Percentiles rank a stretch among this genome's conserved stretches.
These are phyloP conservation scores for Spizella passerina DNA, from an alignment of 2,797 vertebrate species.

Conservation along the genomic window DNA sequence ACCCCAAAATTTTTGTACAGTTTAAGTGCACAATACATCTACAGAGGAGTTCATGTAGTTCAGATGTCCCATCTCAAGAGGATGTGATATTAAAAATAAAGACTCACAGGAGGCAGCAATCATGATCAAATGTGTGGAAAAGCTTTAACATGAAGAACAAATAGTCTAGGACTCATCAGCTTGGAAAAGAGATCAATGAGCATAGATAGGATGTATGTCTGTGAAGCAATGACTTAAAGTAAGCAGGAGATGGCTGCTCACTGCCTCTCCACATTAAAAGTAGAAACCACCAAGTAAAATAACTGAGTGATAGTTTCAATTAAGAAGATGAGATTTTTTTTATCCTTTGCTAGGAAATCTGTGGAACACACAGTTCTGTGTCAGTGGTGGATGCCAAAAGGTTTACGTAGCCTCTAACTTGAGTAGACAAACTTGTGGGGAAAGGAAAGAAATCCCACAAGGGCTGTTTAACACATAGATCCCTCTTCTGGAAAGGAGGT, in stretches of 20 bases:
- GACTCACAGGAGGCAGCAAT: neutral
- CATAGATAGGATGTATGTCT: neutral
- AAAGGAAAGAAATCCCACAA: neutral
- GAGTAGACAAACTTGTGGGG: neutral
- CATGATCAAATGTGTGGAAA: neutral
- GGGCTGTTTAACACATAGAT: neutral
- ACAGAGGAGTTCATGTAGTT: neutral
- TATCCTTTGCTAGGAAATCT: neutral
- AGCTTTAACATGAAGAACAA: neutral
- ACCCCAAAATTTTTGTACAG: neutral
- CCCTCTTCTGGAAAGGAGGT: conserved; percentile 35
- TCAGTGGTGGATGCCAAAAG: neutral
- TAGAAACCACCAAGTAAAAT: neutral
- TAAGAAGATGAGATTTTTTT: neutral
- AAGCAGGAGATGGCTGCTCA: neutral
- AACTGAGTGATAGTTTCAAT: neutral
- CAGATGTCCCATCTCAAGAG: neutral
- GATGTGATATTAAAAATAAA: neutral
- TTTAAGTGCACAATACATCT: neutral
- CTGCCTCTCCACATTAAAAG: neutral
- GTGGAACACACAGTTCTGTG: neutral
- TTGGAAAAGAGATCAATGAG: neutral
- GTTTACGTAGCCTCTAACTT: neutral
- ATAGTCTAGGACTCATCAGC: neutral
- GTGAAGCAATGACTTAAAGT: neutral